Base-by-base conservation (phyloP, 2,797 vertebrate species). In the Macroramphosus scolopax region DNA sequence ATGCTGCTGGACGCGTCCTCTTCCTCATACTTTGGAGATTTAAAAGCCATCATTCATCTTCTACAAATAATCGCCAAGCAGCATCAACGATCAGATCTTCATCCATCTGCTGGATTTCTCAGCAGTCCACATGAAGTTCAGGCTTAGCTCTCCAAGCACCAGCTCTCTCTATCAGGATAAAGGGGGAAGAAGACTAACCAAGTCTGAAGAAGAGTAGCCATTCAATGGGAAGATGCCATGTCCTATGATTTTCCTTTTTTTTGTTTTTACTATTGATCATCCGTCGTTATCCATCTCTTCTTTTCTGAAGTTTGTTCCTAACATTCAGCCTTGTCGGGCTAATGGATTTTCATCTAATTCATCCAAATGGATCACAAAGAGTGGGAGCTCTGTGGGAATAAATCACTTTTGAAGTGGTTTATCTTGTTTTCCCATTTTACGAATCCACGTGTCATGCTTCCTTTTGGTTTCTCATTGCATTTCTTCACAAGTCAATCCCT, bases 191-290 rank as follows among this genome's bases (percentile, higher is more conserved):
- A 84, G 87, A 87, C 60, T 75, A 54, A 75, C 67, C 81, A 77
- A 80, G 73, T 83, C 78, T 80, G 84, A 87, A 85, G 89, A 89
- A 81, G 83, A 79, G 54, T 87, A 87, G 78, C 77, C 80, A 77
- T 78, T 78, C 77, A 71, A 51, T 87, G 82, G 84, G 82, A 89
- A 85, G 86, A 89, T 83, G 80, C 87, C 87, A 85, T 87, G 85
- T 90, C 87, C 82, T 86, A 68, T 85, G 62, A 76, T 78, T 80
- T 84, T 33, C 44, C 51, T 77, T 82, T 77, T 82, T 87, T 82
- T 88, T 71, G 28, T 79, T 76, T 71, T 66, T 11, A 37, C 45
- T 85, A 58, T 78, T 57, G 63, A 70, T 82, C 83, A 84, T 82
- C 63, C 51, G 65, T 80, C 59, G 63, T 83, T 72, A 72, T 82